Evolutionary conservation across 2,113 vertebrate genomes (phyloP).

Genomic region (Hypanus sabinus): DNA sequence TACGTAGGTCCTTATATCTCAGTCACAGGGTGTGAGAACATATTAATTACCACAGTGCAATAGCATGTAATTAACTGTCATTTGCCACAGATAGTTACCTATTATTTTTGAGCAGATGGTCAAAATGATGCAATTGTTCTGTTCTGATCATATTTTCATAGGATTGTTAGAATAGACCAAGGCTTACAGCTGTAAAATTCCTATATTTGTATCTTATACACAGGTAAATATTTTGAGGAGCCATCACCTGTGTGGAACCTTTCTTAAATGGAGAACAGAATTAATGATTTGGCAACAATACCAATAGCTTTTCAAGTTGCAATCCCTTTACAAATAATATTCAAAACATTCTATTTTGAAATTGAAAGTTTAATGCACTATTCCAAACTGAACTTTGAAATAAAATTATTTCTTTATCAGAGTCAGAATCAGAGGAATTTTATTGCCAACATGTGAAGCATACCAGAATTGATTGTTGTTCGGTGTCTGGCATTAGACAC

Average conservation of each 20-base stretch:
- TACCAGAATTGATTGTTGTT: no score
- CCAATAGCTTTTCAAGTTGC: neutral
- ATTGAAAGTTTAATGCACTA: neutral
- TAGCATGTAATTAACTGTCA: neutral
- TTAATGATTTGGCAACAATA: neutral
- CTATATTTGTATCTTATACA: neutral
- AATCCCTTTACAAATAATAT: neutral
- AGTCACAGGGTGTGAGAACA: neutral
- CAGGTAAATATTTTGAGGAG: neutral
- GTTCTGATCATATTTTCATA: neutral
- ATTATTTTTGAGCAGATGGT: neutral
- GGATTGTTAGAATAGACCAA: neutral
- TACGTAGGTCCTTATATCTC: neutral
- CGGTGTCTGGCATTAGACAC: no score
- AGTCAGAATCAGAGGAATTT: no score
- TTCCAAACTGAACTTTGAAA: neutral
- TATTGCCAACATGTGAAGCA: no score
- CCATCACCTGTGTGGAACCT: neutral
- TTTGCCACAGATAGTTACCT: neutral
- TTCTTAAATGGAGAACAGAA: neutral
- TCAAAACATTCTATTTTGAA: neutral
- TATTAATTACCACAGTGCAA: neutral
- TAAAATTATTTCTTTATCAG: neutral
- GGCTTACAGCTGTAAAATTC: neutral
- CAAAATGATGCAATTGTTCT: neutral